phyloP scores from a whole-genome alignment of 2,797 vertebrate genomes.

The Propithecus perrieri region DNA sequence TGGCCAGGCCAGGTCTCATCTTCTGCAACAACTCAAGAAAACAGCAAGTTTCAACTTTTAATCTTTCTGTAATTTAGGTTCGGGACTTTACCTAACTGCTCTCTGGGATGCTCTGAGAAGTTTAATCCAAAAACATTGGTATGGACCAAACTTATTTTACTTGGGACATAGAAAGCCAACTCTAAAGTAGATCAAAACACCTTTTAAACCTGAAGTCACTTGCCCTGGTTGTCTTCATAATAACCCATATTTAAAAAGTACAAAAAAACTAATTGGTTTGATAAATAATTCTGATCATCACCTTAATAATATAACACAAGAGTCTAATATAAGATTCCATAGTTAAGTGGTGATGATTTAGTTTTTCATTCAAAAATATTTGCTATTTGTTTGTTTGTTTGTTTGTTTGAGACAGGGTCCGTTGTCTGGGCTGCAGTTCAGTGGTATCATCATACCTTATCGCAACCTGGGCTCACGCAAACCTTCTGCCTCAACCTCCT shows the following conservation, averaged over 20 bases:
- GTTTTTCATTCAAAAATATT: conserved; percentile 3
- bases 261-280: not conserved
- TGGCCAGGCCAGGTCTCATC: not conserved
- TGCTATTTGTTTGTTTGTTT: not conserved
- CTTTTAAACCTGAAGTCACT: conserved; percentile 26
- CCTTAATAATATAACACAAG: not conserved
- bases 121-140: not conserved
- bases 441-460: not conserved
- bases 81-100: not conserved
- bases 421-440: not conserved
- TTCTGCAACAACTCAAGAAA: not conserved
- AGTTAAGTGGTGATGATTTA: not conserved
- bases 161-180: not conserved
- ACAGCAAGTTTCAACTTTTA: not conserved
- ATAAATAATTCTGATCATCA: not conserved
- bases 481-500: not conserved
- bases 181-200: not conserved
- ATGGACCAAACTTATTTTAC: not conserved
- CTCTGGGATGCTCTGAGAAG: not conserved
- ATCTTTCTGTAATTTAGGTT: not conserved
- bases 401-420: not conserved
- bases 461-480: not conserved
- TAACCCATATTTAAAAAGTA: not conserved
- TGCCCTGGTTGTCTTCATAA: not conserved
- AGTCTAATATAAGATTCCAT: not conserved